A percentile compares a stretch with the other conserved stretches of the same genome.
Evolutionary conservation across 2,888 invertebrate species (phyloP).

Genomic region (Microctonus brassicae): DNA sequence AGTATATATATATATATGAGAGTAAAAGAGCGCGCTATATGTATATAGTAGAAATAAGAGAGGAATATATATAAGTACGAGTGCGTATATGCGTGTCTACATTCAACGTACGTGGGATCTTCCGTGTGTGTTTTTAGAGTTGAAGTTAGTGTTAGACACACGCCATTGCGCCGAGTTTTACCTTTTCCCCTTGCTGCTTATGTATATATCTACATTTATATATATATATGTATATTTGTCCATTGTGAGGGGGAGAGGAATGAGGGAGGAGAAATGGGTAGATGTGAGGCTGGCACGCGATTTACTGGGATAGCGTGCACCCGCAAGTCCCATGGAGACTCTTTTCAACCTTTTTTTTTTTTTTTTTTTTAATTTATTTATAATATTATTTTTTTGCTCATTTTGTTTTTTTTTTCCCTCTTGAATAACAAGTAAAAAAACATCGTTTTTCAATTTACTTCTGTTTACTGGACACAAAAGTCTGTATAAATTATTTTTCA

Average conservation of each 20-base stretch:
- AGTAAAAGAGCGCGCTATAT: conserved; percentile 25
- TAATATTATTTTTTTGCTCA: neutral
- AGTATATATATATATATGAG: neutral
- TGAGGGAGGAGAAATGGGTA: conserved; percentile 37
- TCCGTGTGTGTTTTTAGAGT: conserved; percentile 48
- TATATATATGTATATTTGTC: neutral
- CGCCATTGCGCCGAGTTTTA: conserved; percentile 44
- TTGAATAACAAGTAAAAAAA: neutral
- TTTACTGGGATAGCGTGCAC: conserved; percentile 31
- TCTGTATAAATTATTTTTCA: neutral
- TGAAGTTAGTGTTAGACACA: conserved; percentile 43
- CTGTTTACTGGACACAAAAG: conserved; percentile 3
- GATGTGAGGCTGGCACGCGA: conserved; percentile 51
- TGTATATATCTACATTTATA: conserved; percentile 14
- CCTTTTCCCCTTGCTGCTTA: neutral
- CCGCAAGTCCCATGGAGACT: conserved; percentile 31
- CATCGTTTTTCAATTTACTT: conserved; percentile 9
- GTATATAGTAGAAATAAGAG: no score
- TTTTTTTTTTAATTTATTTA: conserved; percentile 1
- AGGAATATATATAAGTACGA: no score
- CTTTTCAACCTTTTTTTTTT: conserved; percentile 6
- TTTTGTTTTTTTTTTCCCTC: conserved; percentile 13
- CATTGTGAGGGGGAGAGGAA: conserved; percentile 36
- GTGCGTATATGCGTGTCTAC: conserved; percentile 45
- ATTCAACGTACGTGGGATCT: conserved; percentile 46